Percentiles rank a stretch among this genome's conserved stretches.
phyloP scores from a whole-genome alignment of 35 echinoderm and acorn worm genomes.

The Ophiothrix spiculata region DNA sequence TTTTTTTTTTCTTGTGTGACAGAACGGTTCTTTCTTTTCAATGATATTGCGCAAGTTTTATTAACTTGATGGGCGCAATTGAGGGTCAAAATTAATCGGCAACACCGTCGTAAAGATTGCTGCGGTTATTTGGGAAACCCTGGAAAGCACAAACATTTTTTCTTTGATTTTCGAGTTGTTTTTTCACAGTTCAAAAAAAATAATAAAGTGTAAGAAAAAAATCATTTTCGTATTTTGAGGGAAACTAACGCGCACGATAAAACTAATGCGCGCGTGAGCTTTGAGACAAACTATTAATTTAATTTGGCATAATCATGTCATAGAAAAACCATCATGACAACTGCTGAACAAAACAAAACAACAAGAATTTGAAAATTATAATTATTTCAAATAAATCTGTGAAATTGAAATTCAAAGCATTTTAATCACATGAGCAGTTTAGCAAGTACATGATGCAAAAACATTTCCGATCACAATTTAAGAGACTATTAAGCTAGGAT shows the following conservation, averaged over 20 bases:
- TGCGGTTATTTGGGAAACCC: not conserved
- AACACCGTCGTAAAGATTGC: too few species aligned
- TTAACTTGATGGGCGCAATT: not conserved
- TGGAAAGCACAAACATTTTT: constrained; percentile 56
- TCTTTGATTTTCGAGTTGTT: constrained; percentile 23
- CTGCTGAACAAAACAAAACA: not conserved
- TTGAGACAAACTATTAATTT: too few species aligned
- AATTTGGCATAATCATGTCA: not conserved
- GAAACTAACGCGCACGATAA: too few species aligned
- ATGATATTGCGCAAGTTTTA: too few species aligned
- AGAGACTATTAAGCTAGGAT: too few species aligned
- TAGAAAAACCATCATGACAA: not conserved
- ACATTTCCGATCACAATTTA: too few species aligned
- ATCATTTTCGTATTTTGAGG: too few species aligned
- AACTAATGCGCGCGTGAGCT: too few species aligned
- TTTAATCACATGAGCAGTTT: not conserved
- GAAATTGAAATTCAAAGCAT: not conserved
- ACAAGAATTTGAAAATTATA: not conserved
- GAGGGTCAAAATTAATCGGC: too few species aligned
- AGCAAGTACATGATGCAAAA: too few species aligned
- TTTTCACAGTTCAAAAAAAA: constrained; percentile 34
- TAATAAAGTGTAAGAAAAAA: constrained; percentile 18
- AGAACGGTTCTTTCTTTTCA: too few species aligned
- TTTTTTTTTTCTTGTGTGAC: too few species aligned
- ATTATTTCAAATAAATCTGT: not conserved